These are phyloP conservation scores for Myiozetetes cayanensis DNA, from an alignment of 2,113 vertebrate genomes.

Conservation along the genomic window DNA sequence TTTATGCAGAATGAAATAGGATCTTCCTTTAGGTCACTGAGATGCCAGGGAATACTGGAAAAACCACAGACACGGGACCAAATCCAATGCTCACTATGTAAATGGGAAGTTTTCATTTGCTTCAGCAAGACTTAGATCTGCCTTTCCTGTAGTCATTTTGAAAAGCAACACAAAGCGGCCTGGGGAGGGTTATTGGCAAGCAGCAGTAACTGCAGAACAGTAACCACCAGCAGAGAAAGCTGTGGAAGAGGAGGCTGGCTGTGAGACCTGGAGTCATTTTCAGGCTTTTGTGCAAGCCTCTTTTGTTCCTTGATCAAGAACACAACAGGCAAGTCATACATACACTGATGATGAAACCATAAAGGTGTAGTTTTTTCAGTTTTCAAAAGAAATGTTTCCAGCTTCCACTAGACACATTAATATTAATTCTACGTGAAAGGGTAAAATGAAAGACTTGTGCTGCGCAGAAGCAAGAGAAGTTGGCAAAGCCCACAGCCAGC, in stretches of 20 bases:
- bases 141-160: background rate
- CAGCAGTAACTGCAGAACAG: background rate
- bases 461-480: slow-evolving; percentile 25
- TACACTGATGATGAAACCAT: background rate
- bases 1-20: background rate
- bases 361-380: background rate
- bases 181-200: background rate
- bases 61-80: background rate
- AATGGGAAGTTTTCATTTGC: background rate
- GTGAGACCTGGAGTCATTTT: background rate
- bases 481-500: slow-evolving; percentile 23
- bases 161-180: background rate
- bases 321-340: background rate
- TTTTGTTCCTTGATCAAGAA: background rate
- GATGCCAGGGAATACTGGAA: background rate
- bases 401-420: background rate
- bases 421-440: background rate
- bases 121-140: background rate
- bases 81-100: background rate
- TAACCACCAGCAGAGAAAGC: background rate
- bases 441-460: slow-evolving; percentile 1
- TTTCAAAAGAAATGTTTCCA: background rate
- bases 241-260: background rate
- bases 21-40: background rate
- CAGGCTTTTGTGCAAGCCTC: background rate